Percentiles rank a stretch among this genome's conserved stretches.
Evolutionary conservation across 2,888 invertebrate genomes (phyloP).

Genomic region (Pseudococcus longispinus): DNA sequence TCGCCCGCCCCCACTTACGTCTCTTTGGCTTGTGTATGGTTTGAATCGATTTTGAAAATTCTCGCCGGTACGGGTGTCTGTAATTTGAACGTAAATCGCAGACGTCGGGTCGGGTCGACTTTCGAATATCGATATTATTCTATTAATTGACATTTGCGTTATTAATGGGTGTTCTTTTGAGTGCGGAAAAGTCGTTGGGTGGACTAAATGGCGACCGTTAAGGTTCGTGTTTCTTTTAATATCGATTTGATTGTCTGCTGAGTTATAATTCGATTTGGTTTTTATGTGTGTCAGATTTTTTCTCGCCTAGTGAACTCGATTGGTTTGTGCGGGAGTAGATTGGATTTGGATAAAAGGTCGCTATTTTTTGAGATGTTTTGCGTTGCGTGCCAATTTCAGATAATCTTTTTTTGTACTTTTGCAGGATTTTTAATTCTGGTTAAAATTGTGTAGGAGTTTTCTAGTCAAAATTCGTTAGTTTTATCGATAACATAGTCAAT

Average conservation of each 20-base stretch:
- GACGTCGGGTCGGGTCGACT: background rate
- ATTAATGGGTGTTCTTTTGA: background rate
- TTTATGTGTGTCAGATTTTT: no score
- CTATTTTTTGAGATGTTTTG: no score
- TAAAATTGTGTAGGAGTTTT: no score
- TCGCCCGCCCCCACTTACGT: background rate
- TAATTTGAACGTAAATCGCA: background rate
- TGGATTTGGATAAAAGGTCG: no score
- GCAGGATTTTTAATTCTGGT: no score
- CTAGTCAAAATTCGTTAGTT: no score
- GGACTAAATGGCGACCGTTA: background rate
- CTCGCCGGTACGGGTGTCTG: background rate
- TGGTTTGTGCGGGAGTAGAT: no score
- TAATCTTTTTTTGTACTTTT: no score
- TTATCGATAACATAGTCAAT: no score
- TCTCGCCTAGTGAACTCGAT: no score
- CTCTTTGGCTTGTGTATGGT: background rate
- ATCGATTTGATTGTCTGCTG: background rate
- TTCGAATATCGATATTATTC: background rate
- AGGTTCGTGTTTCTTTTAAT: background rate
- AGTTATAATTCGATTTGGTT: no score
- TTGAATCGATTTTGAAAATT: background rate
- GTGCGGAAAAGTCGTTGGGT: background rate
- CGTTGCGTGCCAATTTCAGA: no score
- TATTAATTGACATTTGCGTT: background rate